A percentile compares a stretch with the other conserved stretches of the same genome.
phyloP scores from a whole-genome alignment of 2,113 vertebrate species.

The Apaloderma vittatum region DNA sequence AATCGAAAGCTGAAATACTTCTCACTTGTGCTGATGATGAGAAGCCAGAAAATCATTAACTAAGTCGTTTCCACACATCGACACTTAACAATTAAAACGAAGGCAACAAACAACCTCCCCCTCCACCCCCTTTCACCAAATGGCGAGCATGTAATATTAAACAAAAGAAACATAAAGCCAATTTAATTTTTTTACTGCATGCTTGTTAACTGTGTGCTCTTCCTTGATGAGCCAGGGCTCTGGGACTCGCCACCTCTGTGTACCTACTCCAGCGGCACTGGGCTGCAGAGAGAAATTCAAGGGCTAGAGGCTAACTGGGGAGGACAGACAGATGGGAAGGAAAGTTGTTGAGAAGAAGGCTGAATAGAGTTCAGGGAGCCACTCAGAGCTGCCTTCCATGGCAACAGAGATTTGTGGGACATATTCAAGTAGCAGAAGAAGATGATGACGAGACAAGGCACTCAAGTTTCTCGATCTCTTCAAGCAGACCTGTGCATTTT shows the following conservation, averaged over 20 bases:
- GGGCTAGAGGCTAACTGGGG: background rate
- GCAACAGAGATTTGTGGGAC: conserved; percentile 22
- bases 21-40: background rate
- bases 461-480: background rate
- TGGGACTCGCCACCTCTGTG: background rate
- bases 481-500: background rate
- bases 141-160: conserved; percentile 38
- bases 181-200: background rate
- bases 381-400: background rate
- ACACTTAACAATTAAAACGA: conserved; percentile 30
- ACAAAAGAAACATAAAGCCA: conserved; percentile 1
- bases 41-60: conserved; percentile 60
- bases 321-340: background rate
- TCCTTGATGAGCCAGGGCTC: background rate
- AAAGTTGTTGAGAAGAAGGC: background rate
- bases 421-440: background rate
- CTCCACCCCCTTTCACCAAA: conserved; percentile 63
- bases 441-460: background rate
- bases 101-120: conserved; percentile 66
- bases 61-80: conserved; percentile 9
- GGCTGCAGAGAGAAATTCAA: background rate
- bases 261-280: rapidly evolving
- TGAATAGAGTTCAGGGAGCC: background rate
- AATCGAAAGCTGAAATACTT: conserved; percentile 10
- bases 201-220: background rate